These are phyloP conservation scores for Rutilus rutilus DNA, from an alignment of 2,113 vertebrate species.

Conservation along the genomic window DNA sequence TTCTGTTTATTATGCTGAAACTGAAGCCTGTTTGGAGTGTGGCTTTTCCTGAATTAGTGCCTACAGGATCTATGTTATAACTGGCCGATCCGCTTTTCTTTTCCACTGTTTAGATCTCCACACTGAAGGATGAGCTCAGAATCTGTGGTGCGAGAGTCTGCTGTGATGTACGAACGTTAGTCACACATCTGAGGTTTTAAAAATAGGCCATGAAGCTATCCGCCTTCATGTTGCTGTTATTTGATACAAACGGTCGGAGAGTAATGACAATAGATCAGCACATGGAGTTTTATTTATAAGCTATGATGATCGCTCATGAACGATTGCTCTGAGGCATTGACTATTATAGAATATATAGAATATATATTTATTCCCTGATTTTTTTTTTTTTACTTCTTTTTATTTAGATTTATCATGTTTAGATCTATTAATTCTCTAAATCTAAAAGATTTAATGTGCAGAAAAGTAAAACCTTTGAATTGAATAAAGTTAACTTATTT, in stretches of 20 bases:
- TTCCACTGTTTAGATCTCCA: slow-evolving; percentile 33
- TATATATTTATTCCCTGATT: too few relatives aligned
- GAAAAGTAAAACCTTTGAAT: too few relatives aligned
- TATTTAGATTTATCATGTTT: too few relatives aligned
- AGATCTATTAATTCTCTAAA: too few relatives aligned
- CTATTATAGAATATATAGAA: not conserved
- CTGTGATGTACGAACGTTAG: not conserved
- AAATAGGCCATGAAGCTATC: slow-evolving; percentile 21
- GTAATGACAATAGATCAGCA: not conserved
- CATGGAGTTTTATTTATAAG: not conserved
- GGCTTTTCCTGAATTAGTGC: slow-evolving; percentile 62
- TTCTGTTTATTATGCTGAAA: slow-evolving; percentile 73
- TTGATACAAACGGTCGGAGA: slow-evolving; percentile 1
- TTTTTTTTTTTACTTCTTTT: too few relatives aligned
- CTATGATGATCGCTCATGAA: not conserved
- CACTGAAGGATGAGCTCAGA: slow-evolving; percentile 33
- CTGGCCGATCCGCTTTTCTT: slow-evolving; percentile 29
- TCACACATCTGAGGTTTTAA: not conserved
- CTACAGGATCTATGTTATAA: slow-evolving; percentile 25
- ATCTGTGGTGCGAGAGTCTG: not conserved
- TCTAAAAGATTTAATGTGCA: too few relatives aligned
- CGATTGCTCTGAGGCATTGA: not conserved
- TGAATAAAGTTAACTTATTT: too few relatives aligned
- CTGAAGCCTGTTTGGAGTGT: slow-evolving; percentile 68
- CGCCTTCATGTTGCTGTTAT: not conserved